Evolutionary conservation across 92 coral and sea anemone species (phyloP), one percentile per base, ranked within the genome.

Genomic region (Phenganax subtilis): DNA sequence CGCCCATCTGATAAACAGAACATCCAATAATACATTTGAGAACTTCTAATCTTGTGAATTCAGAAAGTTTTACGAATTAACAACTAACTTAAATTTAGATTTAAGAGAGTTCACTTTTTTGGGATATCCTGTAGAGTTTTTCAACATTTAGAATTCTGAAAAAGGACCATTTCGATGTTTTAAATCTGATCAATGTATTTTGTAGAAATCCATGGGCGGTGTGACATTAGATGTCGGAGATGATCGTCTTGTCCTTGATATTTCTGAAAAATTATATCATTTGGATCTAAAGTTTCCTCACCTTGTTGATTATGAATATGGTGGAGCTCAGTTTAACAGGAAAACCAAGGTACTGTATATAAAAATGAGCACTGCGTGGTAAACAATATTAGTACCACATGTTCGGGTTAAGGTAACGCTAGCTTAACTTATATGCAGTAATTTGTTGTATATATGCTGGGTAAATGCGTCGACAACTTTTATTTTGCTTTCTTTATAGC

Each of bases 251-350:
- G 75, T 94, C 11, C 88, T 94, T 16, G 85, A 86, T 69, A 92
- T 88, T 29, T 85, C 89, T 59, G 96, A 92, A 20, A 82, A 74
- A 28, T 87, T 65, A 55, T 91, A 86, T 80, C 93, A 88, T 63
- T 82, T 94, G 58, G 91, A 94, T 83, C 63, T 88, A 28, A 79
- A 85, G 51, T 85, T 94, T 53, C 91, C 91, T 7, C 84, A 82
- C 81, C 85, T 84, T 75, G 97, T 94, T 1, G 87, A 94, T 82
- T 87, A 84, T 53, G 92, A 88, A 25, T 55, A 82, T 10, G 91
- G 98, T 80, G 97, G 92, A 10, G 98, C 98, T 47, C 98, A 94
- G 87, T 94, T 83, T 75, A 94, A 94, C 86, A 91, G 88, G 85
- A 90, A 90, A 84, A 88, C 90, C 8, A 94, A 94, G 90, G 98